Evolutionary conservation across 2,888 invertebrate species (phyloP), one percentile per base, ranked within the genome.

Genomic region (Conops quadrifasciatus): DNA sequence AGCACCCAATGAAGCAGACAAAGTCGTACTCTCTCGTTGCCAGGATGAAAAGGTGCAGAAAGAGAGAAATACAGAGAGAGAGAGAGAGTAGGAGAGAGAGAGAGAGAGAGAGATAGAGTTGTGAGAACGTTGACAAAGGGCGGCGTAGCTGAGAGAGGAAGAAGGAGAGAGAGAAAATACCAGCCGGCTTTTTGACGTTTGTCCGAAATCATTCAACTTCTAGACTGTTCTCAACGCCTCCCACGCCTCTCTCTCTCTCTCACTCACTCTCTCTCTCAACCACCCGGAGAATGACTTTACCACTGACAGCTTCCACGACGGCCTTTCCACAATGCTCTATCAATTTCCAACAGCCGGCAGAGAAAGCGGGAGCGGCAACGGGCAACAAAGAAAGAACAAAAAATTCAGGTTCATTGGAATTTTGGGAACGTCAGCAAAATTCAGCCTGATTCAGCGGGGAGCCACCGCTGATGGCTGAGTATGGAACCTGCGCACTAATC

Each of bases 401-500:
- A 70, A 58, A 49, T 59, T 65, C 67, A 65, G 65, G 65, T 65
- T 65, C 65, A 65, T 30, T 65, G 65, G 65, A 65, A 65, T 58
- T 2, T 15, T 58, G 24, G 58, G 3, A 26, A 28, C 36, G 60
- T n/a, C 36, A 30, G 60, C 11, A 26, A 26, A 49, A 51, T 28
- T 65, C 51, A 28, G 64, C 43, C 36, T 30, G 19, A 45, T 64
- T 64, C 64, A 64, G 64, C 62, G 21, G 45, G 45, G 36, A 36
- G 5, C 36, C 36, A 36, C 4, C 36, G 36, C 36, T 7, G 43
- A 26, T 43, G 45, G 64, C 19, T 59, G 51, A 56, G 45, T 53
- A n/a, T 28, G 30, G 76, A 73, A 72, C 76, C 77, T 80, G 80
- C 80, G 80, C 80, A 80, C 47, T 79, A 26, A 71, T 77, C 80